A percentile compares a stretch with the other conserved stretches of the same genome.
These are phyloP conservation scores for Dorcus parallelipipedus DNA, from an alignment of 2,888 invertebrate genomes.

Conservation along the genomic window DNA sequence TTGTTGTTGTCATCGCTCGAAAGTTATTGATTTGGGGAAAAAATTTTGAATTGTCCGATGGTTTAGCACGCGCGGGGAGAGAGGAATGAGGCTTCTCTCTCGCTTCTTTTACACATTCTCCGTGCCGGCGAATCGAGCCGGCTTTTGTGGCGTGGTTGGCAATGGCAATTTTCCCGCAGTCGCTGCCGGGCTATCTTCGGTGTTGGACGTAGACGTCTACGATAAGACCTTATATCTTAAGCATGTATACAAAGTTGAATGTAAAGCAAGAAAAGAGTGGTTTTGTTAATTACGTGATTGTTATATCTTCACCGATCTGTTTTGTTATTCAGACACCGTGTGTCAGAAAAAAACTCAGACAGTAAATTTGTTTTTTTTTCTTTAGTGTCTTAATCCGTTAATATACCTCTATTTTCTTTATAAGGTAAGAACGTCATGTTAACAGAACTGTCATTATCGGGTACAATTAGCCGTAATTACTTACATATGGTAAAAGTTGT, in stretches of 20 bases:
- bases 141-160: constrained; percentile 2
- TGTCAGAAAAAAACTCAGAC: constrained; percentile 39
- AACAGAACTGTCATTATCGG: not conserved
- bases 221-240: constrained; percentile 30
- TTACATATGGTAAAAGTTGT: not conserved
- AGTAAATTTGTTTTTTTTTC: constrained; percentile 11
- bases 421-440: constrained; percentile 34
- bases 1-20: constrained; percentile 9
- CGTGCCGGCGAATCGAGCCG: constrained; percentile 11
- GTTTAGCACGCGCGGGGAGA: not conserved
- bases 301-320: constrained; percentile 42
- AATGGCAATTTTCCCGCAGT: constrained; percentile 26
- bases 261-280: constrained; percentile 47
- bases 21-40: constrained; percentile 1
- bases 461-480: not conserved
- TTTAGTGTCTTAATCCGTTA: constrained; percentile 38
- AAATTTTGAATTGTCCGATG: constrained; percentile 17
- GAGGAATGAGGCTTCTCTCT: constrained; percentile 9
- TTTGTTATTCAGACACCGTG: constrained; percentile 48
- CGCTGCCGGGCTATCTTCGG: constrained; percentile 39
- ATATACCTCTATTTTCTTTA: constrained; percentile 34
- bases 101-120: constrained; percentile 17
- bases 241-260: constrained; percentile 50
- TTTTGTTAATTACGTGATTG: constrained; percentile 42
- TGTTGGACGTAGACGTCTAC: constrained; percentile 39